Conservation (phyloP, 2,797 vertebrate species). For the Acanthurus tractus region DNA sequence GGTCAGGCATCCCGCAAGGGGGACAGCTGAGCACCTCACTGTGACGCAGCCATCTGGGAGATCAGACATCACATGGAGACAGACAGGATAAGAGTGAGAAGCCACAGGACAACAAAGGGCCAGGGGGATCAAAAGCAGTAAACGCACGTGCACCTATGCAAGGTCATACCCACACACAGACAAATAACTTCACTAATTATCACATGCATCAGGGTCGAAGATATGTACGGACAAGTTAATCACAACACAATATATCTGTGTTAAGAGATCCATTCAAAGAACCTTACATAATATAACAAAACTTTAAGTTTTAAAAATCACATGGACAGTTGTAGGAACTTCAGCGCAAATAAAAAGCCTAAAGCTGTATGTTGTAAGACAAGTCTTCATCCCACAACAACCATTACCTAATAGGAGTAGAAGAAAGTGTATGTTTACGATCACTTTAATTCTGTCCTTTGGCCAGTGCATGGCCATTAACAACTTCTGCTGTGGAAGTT, state of each 20-base stretch:
- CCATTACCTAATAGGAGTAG: not conserved
- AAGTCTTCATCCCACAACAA: not conserved
- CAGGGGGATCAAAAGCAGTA: constrained; percentile 12
- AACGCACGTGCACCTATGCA: constrained; percentile 9
- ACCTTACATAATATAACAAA: not conserved
- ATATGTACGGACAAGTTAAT: not conserved
- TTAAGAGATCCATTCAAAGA: not conserved
- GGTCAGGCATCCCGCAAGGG: constrained; percentile 60
- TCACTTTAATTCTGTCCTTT: constrained; percentile 38
- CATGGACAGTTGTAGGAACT: not conserved
- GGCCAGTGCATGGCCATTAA: constrained; percentile 31
- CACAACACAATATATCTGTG: too few species aligned
- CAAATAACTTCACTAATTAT: not conserved
- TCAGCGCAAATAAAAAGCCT: not conserved
- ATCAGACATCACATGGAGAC: constrained; percentile 79
- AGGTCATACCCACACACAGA: not conserved
- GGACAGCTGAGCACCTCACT: constrained; percentile 72
- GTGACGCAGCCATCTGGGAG: constrained; percentile 68
- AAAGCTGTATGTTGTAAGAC: not conserved
- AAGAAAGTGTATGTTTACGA: constrained; percentile 5
- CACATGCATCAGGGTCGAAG: not conserved
- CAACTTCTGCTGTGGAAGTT: constrained; percentile 44
- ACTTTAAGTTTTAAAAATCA: not conserved
- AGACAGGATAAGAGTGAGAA: constrained; percentile 61
- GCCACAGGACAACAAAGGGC: constrained; percentile 43